Base-by-base conservation (phyloP, 2,888 invertebrate genomes). In the Leptopilina syphax region DNA sequence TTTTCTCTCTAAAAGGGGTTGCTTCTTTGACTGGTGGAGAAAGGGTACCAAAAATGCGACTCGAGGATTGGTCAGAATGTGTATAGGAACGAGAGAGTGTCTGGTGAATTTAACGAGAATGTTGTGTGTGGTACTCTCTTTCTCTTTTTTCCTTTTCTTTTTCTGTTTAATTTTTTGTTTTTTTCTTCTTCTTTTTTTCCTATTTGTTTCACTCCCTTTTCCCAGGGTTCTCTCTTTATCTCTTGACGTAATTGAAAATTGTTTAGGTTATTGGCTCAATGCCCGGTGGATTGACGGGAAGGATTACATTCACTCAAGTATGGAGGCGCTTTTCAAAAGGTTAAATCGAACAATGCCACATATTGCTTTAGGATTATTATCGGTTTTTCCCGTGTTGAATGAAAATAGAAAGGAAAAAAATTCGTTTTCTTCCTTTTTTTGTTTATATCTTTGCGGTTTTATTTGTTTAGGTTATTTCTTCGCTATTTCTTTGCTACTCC, bases 121-220 rank as follows among this genome's bases (percentile, higher is more conserved):
- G 73, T 73, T 76, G 80, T 79, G 80, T 79, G 79, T 67, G 70
- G 77, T 82, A 65, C 78, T 54, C 78, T 54, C 78, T 70, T 8
- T 24, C 27, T 54, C 70, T 12, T 24, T 24, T 79, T 44, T 27
- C 57, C 65, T 24, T 70, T 70, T 50, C 10, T 50, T 79, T 78
- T 63, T 77, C 79, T 76, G 41, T 73, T 57, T 70, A 44, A 65
- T 77, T 18, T 24, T 41, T 77, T 54, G 12, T 65, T 73, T 41
- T 70, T 70, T 50, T 50, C 12, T 24, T 24, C 77, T 54, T 27
- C 57, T 73, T 41, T 70, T 70, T 8, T 50, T 10, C 10, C 50
- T 50, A 13, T 12, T 77, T n/a, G 24, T 57, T 65, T 50, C 41
- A 77, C 47, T 63, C 68, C 24, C 68, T 44, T 27, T 66, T 7